Evolutionary conservation across 1,140 invertebrate genomes (phyloP).

Genomic region (Andricus grossulariae): DNA sequence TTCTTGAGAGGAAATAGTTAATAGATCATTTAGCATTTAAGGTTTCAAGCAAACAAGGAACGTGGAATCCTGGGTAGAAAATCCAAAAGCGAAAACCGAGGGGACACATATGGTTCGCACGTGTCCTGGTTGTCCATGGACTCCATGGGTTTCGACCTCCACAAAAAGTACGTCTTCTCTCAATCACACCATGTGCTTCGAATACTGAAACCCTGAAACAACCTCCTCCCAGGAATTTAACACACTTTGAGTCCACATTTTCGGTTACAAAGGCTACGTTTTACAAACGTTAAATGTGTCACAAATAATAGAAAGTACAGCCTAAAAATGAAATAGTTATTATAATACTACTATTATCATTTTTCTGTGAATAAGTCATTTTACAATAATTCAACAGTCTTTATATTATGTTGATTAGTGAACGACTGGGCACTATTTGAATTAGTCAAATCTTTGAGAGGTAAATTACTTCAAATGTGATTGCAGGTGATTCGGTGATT

Average conservation of each 20-base stretch:
- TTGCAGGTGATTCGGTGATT: too few relatives aligned
- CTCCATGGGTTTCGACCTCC: slow-evolving; percentile 29
- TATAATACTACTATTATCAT: too few relatives aligned
- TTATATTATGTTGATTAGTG: too few relatives aligned
- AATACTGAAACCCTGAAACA: not conserved
- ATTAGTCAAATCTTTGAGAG: too few relatives aligned
- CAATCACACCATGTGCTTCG: slow-evolving; percentile 29
- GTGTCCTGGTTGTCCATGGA: slow-evolving; percentile 26
- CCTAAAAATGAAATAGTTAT: too few relatives aligned
- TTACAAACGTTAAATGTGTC: not conserved
- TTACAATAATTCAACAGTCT: too few relatives aligned
- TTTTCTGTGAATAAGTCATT: too few relatives aligned
- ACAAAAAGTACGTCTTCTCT: slow-evolving; percentile 15
- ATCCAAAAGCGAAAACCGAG: slow-evolving; percentile 16
- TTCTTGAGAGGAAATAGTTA: too few relatives aligned
- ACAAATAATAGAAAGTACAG: too few relatives aligned
- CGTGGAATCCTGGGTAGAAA: slow-evolving; percentile 23
- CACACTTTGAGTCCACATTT: slow-evolving; percentile 3
- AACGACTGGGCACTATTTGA: too few relatives aligned
- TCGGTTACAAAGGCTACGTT: not conserved
- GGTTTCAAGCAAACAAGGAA: not conserved
- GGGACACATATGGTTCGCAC: slow-evolving; percentile 19
- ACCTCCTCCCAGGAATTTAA: slow-evolving; percentile 9
- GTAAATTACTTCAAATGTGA: too few relatives aligned
- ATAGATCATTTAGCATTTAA: too few relatives aligned